Evolutionary conservation across 1,140 invertebrate species (phyloP).

Genomic region (Drosophila busckii): DNA sequence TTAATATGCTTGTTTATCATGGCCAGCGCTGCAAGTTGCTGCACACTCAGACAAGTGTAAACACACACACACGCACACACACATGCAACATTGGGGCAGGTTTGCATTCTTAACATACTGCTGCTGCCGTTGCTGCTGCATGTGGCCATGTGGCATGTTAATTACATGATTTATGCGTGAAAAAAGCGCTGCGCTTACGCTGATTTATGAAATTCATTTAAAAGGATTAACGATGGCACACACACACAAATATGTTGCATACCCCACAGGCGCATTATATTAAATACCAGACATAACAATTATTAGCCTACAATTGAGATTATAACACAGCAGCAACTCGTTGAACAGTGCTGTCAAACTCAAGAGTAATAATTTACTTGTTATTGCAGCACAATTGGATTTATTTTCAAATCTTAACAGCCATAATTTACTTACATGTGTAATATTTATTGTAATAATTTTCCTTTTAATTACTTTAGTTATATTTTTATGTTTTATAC

Average conservation of each 20-base stretch:
- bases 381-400: too few species aligned
- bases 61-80: too few species aligned
- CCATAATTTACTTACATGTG: too few species aligned
- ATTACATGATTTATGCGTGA: conserved; percentile 67
- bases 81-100: too few species aligned
- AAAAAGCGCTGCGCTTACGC: conserved; percentile 51
- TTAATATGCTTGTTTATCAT: conserved; percentile 76
- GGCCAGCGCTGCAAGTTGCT: conserved; percentile 30
- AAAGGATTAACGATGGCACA: conserved; percentile 44
- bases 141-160: conserved; percentile 58
- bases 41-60: too few species aligned
- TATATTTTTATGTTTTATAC: too few species aligned
- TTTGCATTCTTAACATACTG: too few species aligned
- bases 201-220: conserved; percentile 76
- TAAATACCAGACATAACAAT: conserved; percentile 4
- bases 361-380: too few species aligned
- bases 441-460: too few species aligned
- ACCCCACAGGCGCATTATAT: conserved; percentile 36
- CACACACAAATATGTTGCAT: conserved; percentile 55
- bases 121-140: conserved; percentile 2
- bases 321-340: conserved; percentile 1
- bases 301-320: conserved; percentile 16
- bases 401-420: too few species aligned
- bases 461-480: too few species aligned
- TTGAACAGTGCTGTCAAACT: too few species aligned